A percentile compares a stretch with the other conserved stretches of the same genome.
Evolutionary conservation across 2,797 vertebrate species (phyloP).

Genomic region (Coluber constrictor): DNA sequence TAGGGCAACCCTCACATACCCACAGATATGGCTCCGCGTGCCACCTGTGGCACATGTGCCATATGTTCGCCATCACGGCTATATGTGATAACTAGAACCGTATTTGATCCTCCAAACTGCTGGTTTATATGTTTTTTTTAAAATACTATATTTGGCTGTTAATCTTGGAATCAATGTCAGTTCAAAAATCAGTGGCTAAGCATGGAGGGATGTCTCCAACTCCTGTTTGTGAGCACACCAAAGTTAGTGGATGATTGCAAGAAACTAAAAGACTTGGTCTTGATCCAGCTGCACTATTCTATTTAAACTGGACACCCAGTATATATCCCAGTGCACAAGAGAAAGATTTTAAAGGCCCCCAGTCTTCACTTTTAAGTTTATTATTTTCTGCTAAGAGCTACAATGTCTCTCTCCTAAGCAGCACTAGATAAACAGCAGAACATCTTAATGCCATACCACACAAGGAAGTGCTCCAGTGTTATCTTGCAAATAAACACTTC

Average conservation of each 20-base stretch:
- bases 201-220: background rate
- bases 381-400: background rate
- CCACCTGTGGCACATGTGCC: too few relatives aligned
- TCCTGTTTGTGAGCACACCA: background rate
- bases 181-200: background rate
- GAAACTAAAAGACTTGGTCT: background rate
- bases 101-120: background rate
- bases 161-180: background rate
- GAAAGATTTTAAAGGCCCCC: background rate
- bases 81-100: background rate
- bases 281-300: background rate
- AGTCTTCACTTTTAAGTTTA: background rate
- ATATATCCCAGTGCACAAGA: background rate
- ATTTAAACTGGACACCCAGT: background rate
- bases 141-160: background rate
- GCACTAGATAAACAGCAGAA: background rate
- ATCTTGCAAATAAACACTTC: constrained; percentile 78
- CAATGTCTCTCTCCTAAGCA: background rate
- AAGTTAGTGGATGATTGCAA: background rate
- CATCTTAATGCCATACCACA: constrained; percentile 70
- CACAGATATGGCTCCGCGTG: too few relatives aligned
- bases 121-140: background rate
- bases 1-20: too few relatives aligned
- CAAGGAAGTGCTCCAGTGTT: constrained; percentile 76
- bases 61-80: too few relatives aligned